A percentile compares a stretch with the other conserved stretches of the same genome.
These are phyloP conservation scores for Stomorhina lunata DNA, from an alignment of 2,888 invertebrate species.

Conservation along the genomic window DNA sequence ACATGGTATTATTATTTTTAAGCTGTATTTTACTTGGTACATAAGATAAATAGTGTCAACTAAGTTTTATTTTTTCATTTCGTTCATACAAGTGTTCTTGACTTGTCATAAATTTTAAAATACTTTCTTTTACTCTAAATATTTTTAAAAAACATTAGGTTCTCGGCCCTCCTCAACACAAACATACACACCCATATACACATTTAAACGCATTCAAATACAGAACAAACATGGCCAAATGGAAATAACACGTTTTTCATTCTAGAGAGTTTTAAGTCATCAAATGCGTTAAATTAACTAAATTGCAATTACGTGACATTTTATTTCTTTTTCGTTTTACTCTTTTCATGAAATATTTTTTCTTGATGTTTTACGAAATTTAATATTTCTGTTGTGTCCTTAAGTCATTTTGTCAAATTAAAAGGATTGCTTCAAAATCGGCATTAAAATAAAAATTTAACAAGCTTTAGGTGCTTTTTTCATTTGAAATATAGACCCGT, in stretches of 20 bases:
- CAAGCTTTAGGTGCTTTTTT: constrained; percentile 27
- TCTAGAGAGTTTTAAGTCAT: constrained; percentile 59
- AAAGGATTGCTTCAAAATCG: constrained; percentile 55
- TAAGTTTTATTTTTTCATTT: constrained; percentile 26
- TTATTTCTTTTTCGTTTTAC: neutral
- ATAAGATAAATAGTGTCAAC: constrained; percentile 39
- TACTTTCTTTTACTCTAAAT: constrained; percentile 32
- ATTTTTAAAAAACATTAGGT: constrained; percentile 26
- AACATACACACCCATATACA: neutral
- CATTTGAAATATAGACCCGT: too few relatives aligned
- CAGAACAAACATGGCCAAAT: neutral
- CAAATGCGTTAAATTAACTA: constrained; percentile 69
- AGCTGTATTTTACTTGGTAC: neutral
- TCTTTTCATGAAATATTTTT: constrained; percentile 8
- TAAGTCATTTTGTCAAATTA: constrained; percentile 42
- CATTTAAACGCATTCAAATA: neutral
- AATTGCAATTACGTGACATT: constrained; percentile 70
- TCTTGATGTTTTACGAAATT: constrained; percentile 28
- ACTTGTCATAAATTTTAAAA: constrained; percentile 61
- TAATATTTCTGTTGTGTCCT: constrained; percentile 43
- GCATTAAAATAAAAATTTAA: constrained; percentile 42
- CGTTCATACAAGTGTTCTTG: constrained; percentile 32
- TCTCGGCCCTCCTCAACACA: neutral
- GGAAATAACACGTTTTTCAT: constrained; percentile 47
- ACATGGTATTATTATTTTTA: constrained; percentile 14